These are phyloP conservation scores for Perccottus glenii DNA, from an alignment of 2,113 vertebrate genomes.

Conservation along the genomic window DNA sequence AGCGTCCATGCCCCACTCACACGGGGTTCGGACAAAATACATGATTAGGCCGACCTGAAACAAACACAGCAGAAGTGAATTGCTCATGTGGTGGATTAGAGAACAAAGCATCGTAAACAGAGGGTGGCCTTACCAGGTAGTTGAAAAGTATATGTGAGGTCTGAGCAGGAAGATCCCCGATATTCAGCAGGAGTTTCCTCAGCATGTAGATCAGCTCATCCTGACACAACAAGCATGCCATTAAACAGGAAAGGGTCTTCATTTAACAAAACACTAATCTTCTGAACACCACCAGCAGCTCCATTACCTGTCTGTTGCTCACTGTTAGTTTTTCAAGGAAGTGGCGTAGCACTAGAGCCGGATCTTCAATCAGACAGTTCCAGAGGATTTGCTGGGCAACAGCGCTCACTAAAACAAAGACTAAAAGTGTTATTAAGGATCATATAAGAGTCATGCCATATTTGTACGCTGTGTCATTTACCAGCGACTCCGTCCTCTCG, in stretches of 20 bases:
- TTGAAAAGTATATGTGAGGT: constrained; percentile 99
- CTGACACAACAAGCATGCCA: constrained; percentile 64
- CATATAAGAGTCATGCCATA: too few relatives aligned
- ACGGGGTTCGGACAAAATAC: constrained; percentile 97
- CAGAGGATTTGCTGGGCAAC: constrained; percentile 98
- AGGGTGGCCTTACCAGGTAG: constrained; percentile 87
- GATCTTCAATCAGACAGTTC: constrained; percentile 98
- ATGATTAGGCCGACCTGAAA: constrained; percentile 94
- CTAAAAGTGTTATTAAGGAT: too few relatives aligned
- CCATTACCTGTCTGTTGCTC: constrained; percentile 93
- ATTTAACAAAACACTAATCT: background rate
- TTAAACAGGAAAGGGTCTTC: background rate
- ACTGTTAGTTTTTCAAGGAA: constrained; percentile 98
- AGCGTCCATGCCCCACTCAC: constrained; percentile 99
- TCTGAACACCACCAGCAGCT: background rate
- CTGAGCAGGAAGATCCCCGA: constrained; percentile 96
- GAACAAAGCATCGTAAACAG: background rate
- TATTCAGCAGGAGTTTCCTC: constrained; percentile 94
- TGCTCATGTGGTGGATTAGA: background rate
- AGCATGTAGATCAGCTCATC: constrained; percentile 99
- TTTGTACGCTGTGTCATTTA: constrained; percentile 48
- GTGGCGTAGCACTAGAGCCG: constrained; percentile 94
- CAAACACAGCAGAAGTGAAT: background rate
- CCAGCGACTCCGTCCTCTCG: constrained; percentile 97
- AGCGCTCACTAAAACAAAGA: constrained; percentile 86